These are phyloP conservation scores for Dromas ardeola DNA, from an alignment of 2,113 vertebrate genomes.

Conservation along the genomic window DNA sequence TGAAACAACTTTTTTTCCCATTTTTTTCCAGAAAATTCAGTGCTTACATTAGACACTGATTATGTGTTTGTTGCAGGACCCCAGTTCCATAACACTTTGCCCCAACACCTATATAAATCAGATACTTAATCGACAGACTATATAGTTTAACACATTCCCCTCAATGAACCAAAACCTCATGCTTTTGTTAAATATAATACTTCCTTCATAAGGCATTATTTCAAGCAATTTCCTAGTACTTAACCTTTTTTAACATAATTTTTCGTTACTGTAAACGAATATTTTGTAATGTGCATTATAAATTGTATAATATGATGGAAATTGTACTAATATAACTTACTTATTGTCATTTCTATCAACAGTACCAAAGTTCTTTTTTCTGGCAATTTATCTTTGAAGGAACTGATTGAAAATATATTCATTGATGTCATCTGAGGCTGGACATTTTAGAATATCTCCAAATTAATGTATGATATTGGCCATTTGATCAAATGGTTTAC, in stretches of 20 bases:
- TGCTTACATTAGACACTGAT: background rate
- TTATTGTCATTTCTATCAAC: background rate
- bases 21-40: background rate
- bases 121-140: background rate
- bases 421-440: background rate
- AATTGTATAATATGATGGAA: background rate
- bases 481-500: background rate
- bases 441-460: background rate
- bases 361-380: background rate
- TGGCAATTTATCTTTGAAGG: background rate
- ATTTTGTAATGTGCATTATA: background rate
- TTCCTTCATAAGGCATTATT: background rate
- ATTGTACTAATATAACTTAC: background rate
- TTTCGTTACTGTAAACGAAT: background rate
- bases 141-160: background rate
- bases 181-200: background rate
- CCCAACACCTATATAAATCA: background rate
- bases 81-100: background rate
- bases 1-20: background rate
- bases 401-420: background rate
- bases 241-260: too few relatives aligned
- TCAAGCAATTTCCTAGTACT: background rate
- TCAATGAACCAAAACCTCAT: background rate
- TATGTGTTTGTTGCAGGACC: background rate
- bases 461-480: background rate